A percentile compares a stretch with the other conserved stretches of the same genome.
Conservation (phyloP, 1,140 invertebrate species). For the Caenorhabditis brenneri region DNA sequence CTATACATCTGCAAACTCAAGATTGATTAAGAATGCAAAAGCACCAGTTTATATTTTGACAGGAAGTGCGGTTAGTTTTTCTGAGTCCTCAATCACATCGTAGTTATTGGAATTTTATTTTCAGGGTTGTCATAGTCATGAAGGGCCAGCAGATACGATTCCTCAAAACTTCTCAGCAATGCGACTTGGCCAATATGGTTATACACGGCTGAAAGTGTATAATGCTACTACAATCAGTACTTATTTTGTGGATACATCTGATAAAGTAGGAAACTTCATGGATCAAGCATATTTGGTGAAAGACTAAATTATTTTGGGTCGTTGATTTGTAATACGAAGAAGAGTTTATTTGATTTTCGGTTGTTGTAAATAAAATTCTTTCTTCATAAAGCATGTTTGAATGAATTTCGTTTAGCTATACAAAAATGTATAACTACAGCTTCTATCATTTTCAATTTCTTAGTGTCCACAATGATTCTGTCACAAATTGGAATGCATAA, state of each 20-base stretch:
- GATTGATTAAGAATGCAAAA: constrained; percentile 83
- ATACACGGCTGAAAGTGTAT: constrained; percentile 27
- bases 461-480: too few species aligned
- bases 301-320: not conserved
- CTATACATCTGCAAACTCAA: constrained; percentile 78
- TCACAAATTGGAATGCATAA: too few species aligned
- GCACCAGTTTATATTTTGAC: constrained; percentile 87
- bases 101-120: not conserved
- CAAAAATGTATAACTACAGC: too few species aligned
- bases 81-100: not conserved
- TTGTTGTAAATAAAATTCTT: too few species aligned
- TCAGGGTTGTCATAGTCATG: constrained; percentile 30
- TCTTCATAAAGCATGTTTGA: too few species aligned
- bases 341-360: too few species aligned
- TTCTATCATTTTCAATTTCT: too few species aligned
- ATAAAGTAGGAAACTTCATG: constrained; percentile 17
- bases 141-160: not conserved
- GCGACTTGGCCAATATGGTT: constrained; percentile 26
- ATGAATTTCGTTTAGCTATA: too few species aligned
- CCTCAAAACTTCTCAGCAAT: not conserved
- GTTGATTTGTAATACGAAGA: too few species aligned
- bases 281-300: not conserved
- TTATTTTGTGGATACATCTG: not conserved
- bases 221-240: not conserved
- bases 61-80: constrained; percentile 40